Base-by-base conservation (phyloP, 1,140 invertebrate species). In the Hydropsyche tenuis region DNA sequence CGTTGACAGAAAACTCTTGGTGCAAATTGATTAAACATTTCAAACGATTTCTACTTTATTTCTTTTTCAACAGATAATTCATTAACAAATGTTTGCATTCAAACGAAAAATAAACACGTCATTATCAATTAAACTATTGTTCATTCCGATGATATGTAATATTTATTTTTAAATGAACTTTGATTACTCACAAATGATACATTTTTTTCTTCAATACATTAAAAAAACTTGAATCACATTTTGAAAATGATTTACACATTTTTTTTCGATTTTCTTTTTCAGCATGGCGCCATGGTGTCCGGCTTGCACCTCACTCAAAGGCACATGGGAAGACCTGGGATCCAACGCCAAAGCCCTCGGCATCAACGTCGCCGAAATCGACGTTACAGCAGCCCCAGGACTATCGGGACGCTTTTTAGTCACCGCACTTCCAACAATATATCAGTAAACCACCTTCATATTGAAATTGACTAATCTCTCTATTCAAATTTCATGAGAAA, bases 261-360 rank as follows among this genome's bases (percentile, higher is more conserved):
- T 23, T 45, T 27, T 68, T 46, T 23, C 71, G 56, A 45, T 73
- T 76, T 78, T 79, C 78, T n/a, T 43, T 83, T 86, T 60, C 80
- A 99, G 96, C 81, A 97, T 95, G 89, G 97, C 98, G 7, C 97
- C 97, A 14, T 99, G 97, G 98, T 99, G 98, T 85, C 97, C 97
- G 6, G 97, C 98, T 0, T 99, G 98, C 84, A 94, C 94, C 80
- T 91, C 91, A n/a, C 87, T 99, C 7, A 89, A 94, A 76, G 90
- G 92, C 2, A 88, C 92, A 46, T 99, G 98, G 98, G 88, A 93
- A 77, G 89, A 93, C 68, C 93, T 98, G 80, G 92, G 95, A 0
- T 81, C 86, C n/a, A 92, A 90, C 81, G 91, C 94, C 69, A 85
- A 90, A 30, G 90, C 93, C 79, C 83, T 98, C 0, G 89, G 90